Conservation (phyloP, 1,140 invertebrate species). For the Neotoxoptera formosana region DNA sequence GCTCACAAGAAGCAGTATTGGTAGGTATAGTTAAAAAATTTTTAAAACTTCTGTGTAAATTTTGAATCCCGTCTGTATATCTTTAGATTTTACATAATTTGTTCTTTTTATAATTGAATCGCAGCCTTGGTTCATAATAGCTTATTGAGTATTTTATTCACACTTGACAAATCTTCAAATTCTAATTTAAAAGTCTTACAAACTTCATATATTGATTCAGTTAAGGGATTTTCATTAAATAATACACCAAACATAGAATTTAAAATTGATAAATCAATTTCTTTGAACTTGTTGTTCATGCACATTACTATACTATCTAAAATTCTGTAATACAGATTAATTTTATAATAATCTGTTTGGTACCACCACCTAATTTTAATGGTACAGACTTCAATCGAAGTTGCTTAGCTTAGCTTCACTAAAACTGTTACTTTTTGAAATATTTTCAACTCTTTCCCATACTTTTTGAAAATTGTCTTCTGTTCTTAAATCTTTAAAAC, state of each 20-base stretch:
- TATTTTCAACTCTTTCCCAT: not conserved
- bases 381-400: not conserved
- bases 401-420: not conserved
- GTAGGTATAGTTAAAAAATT: no score
- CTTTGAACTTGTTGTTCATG: not conserved
- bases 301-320: not conserved
- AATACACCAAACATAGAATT: conserved; percentile 17
- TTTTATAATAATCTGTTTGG: not conserved
- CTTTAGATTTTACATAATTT: no score
- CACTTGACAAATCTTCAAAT: not conserved
- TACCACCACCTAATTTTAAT: conserved; percentile 17
- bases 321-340: not conserved
- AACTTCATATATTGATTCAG: conserved; percentile 10
- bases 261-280: not conserved
- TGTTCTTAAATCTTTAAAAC: not conserved
- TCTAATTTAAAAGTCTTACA: not conserved
- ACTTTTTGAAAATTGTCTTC: conserved; percentile 25
- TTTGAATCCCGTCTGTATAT: no score
- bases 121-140: not conserved
- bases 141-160: not conserved
- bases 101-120: not conserved
- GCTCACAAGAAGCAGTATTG: not conserved
- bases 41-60: no score
- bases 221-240: not conserved
- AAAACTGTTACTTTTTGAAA: not conserved